Percentiles rank a stretch among this genome's conserved stretches.
These are phyloP conservation scores for Globia sparganii DNA, from an alignment of 2,888 invertebrate species.

Conservation along the genomic window DNA sequence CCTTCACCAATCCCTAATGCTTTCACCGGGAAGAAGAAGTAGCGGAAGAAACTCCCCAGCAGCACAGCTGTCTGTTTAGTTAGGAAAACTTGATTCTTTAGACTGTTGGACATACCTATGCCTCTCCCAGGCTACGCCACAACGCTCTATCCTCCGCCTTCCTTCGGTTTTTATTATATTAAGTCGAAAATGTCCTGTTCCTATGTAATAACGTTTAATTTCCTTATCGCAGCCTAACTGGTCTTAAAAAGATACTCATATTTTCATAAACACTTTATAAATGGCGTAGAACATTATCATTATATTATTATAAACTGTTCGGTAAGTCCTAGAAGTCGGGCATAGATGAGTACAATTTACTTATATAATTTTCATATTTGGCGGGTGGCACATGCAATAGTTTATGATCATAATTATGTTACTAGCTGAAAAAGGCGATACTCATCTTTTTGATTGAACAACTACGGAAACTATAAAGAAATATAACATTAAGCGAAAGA, in stretches of 20 bases:
- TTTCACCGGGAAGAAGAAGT: too few species aligned
- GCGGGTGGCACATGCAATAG: neutral
- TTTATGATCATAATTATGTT: neutral
- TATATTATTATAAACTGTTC: too few species aligned
- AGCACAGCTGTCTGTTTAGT: too few species aligned
- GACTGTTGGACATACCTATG: too few species aligned
- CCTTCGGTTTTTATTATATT: neutral
- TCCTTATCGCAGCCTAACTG: neutral
- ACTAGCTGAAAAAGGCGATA: neutral
- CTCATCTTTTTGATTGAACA: neutral
- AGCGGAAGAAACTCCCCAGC: too few species aligned
- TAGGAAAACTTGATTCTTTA: too few species aligned
- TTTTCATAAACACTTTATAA: too few species aligned
- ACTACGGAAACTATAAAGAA: neutral
- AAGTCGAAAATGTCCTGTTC: neutral
- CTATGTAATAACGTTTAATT: neutral
- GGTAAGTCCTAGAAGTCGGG: too few species aligned
- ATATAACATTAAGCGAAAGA: neutral
- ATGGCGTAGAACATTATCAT: neutral
- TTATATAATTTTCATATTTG: neutral
- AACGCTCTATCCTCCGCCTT: neutral
- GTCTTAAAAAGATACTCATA: neutral
- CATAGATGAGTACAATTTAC: neutral
- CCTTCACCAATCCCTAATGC: too few species aligned
- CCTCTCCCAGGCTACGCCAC: neutral